A percentile compares a stretch with the other conserved stretches of the same genome.
These are phyloP conservation scores for Epinephelus moara DNA, from an alignment of 2,113 vertebrate genomes.

Conservation along the genomic window DNA sequence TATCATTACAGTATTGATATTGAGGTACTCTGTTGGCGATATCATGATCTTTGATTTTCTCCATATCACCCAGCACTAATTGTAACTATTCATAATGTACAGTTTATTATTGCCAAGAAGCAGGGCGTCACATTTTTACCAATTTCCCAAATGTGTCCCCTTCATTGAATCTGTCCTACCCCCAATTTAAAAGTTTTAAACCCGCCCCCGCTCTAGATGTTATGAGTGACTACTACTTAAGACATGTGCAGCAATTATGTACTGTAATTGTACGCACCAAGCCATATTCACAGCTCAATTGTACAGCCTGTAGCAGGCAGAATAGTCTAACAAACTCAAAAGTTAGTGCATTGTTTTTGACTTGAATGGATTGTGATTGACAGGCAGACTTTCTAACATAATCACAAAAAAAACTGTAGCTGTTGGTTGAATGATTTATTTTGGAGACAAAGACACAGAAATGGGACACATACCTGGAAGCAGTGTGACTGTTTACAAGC, in stretches of 20 bases:
- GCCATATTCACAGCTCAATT: neutral
- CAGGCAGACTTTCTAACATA: neutral
- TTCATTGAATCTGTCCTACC: neutral
- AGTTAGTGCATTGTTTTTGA: neutral
- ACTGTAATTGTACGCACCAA: neutral
- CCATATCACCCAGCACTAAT: too few relatives aligned
- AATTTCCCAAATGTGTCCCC: neutral
- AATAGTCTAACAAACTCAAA: neutral
- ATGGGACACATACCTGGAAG: slow-evolving; percentile 22
- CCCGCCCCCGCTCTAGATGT: neutral
- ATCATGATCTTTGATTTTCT: too few relatives aligned
- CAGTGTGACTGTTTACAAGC: slow-evolving; percentile 5
- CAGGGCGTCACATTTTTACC: neutral
- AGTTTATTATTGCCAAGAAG: too few relatives aligned
- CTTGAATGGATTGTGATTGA: neutral
- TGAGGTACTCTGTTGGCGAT: too few relatives aligned
- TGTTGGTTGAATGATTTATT: neutral
- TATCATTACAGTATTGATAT: too few relatives aligned
- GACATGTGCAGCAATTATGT: neutral
- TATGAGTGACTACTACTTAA: neutral
- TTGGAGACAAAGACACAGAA: slow-evolving; percentile 18
- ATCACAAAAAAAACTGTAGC: neutral
- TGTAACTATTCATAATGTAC: too few relatives aligned
- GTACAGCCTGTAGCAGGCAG: neutral
- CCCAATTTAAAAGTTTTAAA: neutral